Percentiles rank a stretch among this genome's conserved stretches.
Conservation (phyloP, 2,888 invertebrate species). For the Torymus tubicola region DNA sequence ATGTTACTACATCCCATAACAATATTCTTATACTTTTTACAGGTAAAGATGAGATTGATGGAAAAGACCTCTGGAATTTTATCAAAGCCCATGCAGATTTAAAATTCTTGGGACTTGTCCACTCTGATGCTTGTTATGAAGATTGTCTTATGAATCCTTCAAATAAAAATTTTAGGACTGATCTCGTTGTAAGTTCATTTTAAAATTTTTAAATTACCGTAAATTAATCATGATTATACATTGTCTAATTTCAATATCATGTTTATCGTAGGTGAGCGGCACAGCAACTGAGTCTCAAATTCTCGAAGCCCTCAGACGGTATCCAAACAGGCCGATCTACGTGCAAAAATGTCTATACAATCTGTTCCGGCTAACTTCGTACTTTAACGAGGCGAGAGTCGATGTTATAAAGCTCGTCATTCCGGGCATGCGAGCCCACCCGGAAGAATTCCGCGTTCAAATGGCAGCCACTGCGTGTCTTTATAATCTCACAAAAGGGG, state of each 20-base stretch:
- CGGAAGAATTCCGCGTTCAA: slow-evolving; percentile 81
- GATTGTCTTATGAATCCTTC: slow-evolving; percentile 77
- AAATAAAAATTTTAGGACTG: slow-evolving; percentile 74
- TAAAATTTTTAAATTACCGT: slow-evolving; percentile 21
- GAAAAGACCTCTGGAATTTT: slow-evolving; percentile 76
- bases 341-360: slow-evolving; percentile 84
- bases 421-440: slow-evolving; percentile 78
- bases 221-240: not conserved
- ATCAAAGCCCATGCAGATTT: slow-evolving; percentile 76
- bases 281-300: slow-evolving; percentile 80
- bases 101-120: slow-evolving; percentile 79
- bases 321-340: slow-evolving; percentile 79
- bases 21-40: slow-evolving; percentile 5
- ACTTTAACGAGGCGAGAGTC: slow-evolving; percentile 78
- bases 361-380: slow-evolving; percentile 79
- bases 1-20: not conserved
- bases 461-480: slow-evolving; percentile 87
- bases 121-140: slow-evolving; percentile 78
- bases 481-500: slow-evolving; percentile 84
- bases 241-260: not conserved
- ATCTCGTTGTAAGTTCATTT: slow-evolving; percentile 74
- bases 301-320: slow-evolving; percentile 79
- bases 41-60: slow-evolving; percentile 78
- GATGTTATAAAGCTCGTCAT: slow-evolving; percentile 82
- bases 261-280: slow-evolving; percentile 77